phyloP scores from a whole-genome alignment of 2,113 vertebrate species.

The Picathartes gymnocephalus region DNA sequence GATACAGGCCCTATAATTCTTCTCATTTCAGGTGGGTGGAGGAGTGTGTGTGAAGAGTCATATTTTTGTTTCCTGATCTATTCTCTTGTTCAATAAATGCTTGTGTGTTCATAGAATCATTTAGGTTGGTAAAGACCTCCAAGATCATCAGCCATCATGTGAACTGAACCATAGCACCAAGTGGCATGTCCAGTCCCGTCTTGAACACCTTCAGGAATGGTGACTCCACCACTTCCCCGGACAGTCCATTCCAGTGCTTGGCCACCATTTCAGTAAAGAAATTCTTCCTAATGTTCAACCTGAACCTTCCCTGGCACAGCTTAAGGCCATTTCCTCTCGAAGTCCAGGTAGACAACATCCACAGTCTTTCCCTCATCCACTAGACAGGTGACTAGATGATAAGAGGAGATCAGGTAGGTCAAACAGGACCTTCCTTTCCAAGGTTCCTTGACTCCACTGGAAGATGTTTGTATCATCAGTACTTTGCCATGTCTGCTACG shows the following conservation, averaged over 20 bases:
- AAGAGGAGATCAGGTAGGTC: neutral
- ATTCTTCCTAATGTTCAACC: neutral
- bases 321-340: neutral
- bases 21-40: neutral
- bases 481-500: neutral
- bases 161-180: neutral
- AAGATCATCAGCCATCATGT: neutral
- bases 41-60: neutral
- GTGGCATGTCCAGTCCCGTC: neutral
- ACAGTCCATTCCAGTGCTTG: neutral
- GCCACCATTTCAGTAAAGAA: neutral
- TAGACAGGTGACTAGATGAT: neutral
- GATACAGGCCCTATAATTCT: neutral
- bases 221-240: neutral
- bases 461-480: neutral
- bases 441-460: neutral
- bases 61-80: neutral
- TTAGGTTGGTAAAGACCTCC: neutral
- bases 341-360: neutral
- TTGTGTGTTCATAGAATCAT: neutral
- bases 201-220: neutral
- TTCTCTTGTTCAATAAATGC: neutral
- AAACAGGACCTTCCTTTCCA: neutral
- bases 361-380: neutral
- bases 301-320: neutral